Evolutionary conservation across 1,140 invertebrate genomes (phyloP), one percentile per base, ranked within the genome.

Genomic region (Aporrectodea caliginosa): DNA sequence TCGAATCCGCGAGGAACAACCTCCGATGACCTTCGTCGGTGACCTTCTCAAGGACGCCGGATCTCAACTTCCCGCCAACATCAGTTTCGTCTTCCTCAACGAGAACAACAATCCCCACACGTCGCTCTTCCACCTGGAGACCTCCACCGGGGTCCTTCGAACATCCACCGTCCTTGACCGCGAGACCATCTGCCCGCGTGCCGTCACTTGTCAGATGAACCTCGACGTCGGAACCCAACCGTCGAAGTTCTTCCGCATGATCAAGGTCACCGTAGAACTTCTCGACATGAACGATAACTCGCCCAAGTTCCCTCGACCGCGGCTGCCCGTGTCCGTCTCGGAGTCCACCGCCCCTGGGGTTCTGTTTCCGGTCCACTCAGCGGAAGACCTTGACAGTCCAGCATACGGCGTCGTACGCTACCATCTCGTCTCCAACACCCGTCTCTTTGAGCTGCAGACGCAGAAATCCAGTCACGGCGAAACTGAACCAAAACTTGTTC

Each of bases 201-300:
- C 35, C 1, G 33, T 69, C 16, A 31, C 34, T 2, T 81, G 80
- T 35, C 27, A 33, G 6, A 31, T 79, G 16, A 35, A 73, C 16
- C 70, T 79, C 34, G 70, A 77, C 69, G 68, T 81, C 22, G 80
- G 35, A 1, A 71, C 79, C 16, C 72, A 74, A 6, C 72, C 77
- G 58, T 27, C 33, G 35, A 29, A 80, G 33, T 79, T 79, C 32
- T 78, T 81, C 27, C 58, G 83, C 78, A 85, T 87, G 35, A 83
- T 87, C 70, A 83, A 84, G 74, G 80, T 88, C 58, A 82, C 82
- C 33, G 80, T 88, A 0, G 80, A 83, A 1, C 71, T 88, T 2
- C 78, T 84, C 0, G 96, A 98, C 86, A 94, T 93, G 6, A 98
- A 98, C 87, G 97, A 98, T 90, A 98, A 98, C 87, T 92, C 94